Evolutionary conservation across 2,888 invertebrate species (phyloP).

Genomic region (Caenorhabditis sp.): DNA sequence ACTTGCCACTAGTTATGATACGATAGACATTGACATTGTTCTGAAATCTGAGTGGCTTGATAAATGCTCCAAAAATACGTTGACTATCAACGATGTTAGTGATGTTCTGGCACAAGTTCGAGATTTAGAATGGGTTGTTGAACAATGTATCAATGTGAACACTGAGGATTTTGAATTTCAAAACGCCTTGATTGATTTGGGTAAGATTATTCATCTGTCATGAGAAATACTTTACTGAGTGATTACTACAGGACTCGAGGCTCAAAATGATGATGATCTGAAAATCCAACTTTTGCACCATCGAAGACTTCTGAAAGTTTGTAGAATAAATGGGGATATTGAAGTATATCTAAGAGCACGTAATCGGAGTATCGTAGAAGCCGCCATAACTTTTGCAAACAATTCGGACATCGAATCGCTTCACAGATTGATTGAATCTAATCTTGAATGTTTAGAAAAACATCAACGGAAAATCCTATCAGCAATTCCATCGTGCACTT

Average conservation of each 20-base stretch:
- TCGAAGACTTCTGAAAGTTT: constrained; percentile 36
- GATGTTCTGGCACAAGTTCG: constrained; percentile 43
- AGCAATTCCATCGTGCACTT: constrained; percentile 31
- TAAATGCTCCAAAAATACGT: constrained; percentile 37
- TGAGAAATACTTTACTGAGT: not conserved
- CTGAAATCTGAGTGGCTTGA: constrained; percentile 56
- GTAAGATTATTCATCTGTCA: not conserved
- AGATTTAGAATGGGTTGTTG: constrained; percentile 50
- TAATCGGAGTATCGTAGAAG: constrained; percentile 31
- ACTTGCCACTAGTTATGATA: constrained; percentile 35
- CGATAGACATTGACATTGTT: constrained; percentile 47
- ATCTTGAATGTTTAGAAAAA: constrained; percentile 16
- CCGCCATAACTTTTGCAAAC: constrained; percentile 49
- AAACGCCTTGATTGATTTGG: constrained; percentile 30
- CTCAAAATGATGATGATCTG: not conserved
- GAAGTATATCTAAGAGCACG: constrained; percentile 43
- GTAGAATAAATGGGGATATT: constrained; percentile 31
- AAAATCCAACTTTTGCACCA: constrained; percentile 39
- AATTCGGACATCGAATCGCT: constrained; percentile 34
- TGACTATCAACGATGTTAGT: constrained; percentile 39
- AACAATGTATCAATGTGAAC: constrained; percentile 33
- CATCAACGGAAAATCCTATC: constrained; percentile 31
- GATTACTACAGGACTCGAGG: not conserved
- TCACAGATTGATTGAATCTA: constrained; percentile 24
- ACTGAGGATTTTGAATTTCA: constrained; percentile 38